phyloP scores from a whole-genome alignment of 2,888 invertebrate species.

The Trisateles emortualis region DNA sequence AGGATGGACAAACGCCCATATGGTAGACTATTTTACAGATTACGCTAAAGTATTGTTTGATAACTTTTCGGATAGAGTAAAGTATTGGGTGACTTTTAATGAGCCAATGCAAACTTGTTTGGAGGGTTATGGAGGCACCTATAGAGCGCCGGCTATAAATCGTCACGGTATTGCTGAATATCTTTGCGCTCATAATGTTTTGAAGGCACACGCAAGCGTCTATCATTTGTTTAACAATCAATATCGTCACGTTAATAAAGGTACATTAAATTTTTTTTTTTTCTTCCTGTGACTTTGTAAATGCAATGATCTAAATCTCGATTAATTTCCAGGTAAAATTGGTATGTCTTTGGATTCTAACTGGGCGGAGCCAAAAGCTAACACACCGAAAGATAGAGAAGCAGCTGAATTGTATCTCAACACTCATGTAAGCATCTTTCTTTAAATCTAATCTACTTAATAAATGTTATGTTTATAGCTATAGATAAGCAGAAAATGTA shows the following conservation, averaged over 20 bases:
- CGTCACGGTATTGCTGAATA: constrained; percentile 89
- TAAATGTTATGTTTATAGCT: too few relatives aligned
- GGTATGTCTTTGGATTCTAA: constrained; percentile 88
- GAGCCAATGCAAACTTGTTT: constrained; percentile 89
- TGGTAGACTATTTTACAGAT: constrained; percentile 88
- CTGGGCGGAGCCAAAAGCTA: constrained; percentile 87
- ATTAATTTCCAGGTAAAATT: constrained; percentile 81
- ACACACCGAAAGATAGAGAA: constrained; percentile 82
- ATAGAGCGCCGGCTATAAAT: constrained; percentile 87
- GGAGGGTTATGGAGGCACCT: constrained; percentile 86
- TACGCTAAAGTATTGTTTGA: constrained; percentile 88
- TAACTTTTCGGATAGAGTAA: constrained; percentile 88
- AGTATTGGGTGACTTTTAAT: constrained; percentile 92
- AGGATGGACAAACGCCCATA: constrained; percentile 89
- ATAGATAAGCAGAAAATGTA: background rate
- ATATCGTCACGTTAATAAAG: constrained; percentile 85
- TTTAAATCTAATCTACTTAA: background rate
- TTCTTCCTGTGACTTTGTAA: background rate
- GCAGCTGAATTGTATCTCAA: constrained; percentile 88
- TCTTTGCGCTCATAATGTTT: constrained; percentile 89
- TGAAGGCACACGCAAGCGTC: constrained; percentile 91
- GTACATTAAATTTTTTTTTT: constrained; percentile 57
- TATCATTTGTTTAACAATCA: constrained; percentile 88
- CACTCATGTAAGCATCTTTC: constrained; percentile 82
- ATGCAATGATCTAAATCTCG: background rate